Evolutionary conservation across 2,888 invertebrate species (phyloP), one percentile per base, ranked within the genome.

Genomic region (Noctua pronuba): DNA sequence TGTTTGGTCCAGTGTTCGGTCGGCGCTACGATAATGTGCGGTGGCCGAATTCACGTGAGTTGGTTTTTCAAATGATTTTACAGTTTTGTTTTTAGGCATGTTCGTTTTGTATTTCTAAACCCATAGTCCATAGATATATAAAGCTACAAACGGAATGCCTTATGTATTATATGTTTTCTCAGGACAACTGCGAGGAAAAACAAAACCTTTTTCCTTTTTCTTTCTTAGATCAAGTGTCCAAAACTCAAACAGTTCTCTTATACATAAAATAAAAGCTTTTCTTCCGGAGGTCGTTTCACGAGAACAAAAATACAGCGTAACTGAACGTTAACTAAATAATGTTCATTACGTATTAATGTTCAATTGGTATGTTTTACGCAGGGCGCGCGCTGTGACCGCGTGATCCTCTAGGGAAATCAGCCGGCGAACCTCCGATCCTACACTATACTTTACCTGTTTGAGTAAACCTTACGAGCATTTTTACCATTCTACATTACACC

Each of bases 281-380:
- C 31, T 69, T 70, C 44, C 38, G 16, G 41, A 62, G 55, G 35
- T n/a, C 62, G 49, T 72, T 74, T 78, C 24, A 52, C n/a, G 58
- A 64, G 68, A 38, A 73, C 65, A 70, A 75, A 85, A 78, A 79
- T 64, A 78, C 38, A 64, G 69, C 66, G 74, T 76, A 85, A 81
- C 79, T 79, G 77, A 77, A 88, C 74, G 87, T 88, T 89, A 84
- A 85, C 83, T 84, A 87, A 92, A 92, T 89, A 88, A 89, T 86
- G 85, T 91, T 93, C 93, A 94, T 95, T 94, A 94, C 88, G 90
- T 92, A 94, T 95, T 94, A 93, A 94, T 90, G 92, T 92, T 90
- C 92, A 93, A 94, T 94, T 91, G 93, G 92, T 90, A 90, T 92
- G 92, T 93, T 90, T 90, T 91, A 90, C 91, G 89, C 88, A 78